Evolutionary conservation across 2,113 vertebrate genomes (phyloP), one percentile per base, ranked within the genome.

Genomic region (Daubentonia madagascariensis): DNA sequence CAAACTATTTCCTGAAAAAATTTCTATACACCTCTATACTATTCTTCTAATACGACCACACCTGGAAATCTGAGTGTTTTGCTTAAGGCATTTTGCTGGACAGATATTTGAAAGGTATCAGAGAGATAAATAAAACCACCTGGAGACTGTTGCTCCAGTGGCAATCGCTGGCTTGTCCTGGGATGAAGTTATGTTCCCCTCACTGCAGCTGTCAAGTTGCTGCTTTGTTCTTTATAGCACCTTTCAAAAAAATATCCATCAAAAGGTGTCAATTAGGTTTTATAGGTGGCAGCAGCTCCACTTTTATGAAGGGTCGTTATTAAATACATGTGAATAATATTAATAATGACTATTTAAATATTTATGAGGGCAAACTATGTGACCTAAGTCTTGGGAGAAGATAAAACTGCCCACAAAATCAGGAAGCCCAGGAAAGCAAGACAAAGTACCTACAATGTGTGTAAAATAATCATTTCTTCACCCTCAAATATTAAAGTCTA

Each of bases 71-170:
- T 61, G 35, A 48, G 50, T 86, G 63, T 85, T 84, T 97, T 85
- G 87, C 65, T 37, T 12, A 48, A 70, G 93, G 85, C 65, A 1
- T 78, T 94, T 70, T 84, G 57, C 45, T 59, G 23, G 52, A 57
- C 40, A 93, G 52, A 76, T 37, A 84, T 92, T 87, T 96, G 89
- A 80, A 89, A 96, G 93, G 68, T 92, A 98, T 89, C 89, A 75
- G 75, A 89, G 78, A 91, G 48, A 89, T 92, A 98, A 98, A 92
- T 89, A 83, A 96, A 97, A 93, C 84, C 95, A 96, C 85, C 85
- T 98, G 97, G 67, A 84, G 45, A 68, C 54, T 10, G 52, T 89
- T 40, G 23, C 65, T 28, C n/a, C 12, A 0, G 25, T 40, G 75
- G 79, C 78, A 50, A 32, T n/a, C 52, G 17, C 16, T 5, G 45